Evolutionary conservation across 2,113 vertebrate species (phyloP), one percentile per base, ranked within the genome.

Genomic region (Oenanthe melanoleuca): DNA sequence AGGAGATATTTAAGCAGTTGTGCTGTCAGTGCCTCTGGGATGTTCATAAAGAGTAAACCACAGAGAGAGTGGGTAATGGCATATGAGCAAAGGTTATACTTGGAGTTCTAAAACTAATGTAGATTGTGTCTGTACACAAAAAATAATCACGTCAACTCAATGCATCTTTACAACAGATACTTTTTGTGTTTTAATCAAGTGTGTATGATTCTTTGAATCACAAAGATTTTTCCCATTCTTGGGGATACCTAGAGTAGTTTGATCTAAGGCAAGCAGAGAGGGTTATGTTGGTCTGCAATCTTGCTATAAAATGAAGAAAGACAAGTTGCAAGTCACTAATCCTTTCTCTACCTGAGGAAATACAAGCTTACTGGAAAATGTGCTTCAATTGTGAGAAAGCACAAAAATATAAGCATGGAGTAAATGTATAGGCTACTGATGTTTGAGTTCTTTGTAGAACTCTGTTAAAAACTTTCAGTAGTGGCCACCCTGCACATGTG

Each of bases 401-500:
- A 45, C 37, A 80, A 75, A 88, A 56, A 57, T 31, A 45, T 6
- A 65, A 61, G 5, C 14, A n/a, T 34, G 9, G n/a, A 83, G 61
- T 24, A 80, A 53, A 63, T 9, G 3, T 40, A 14, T 25, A 56
- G 1, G 3, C 64, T 64, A 56, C 14, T 31, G 37, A 29, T 55
- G 40, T 29, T 45, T 25, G 34, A n/a, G 8, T 34, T 88, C 37
- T 63, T 50, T 47, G 57, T 37, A 73, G 50, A 60, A 9, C 31
- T 88, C 40, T 53, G 9, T 83, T 65, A 53, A 61, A 7, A 61
- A 14, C 11, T 65, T 85, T 45, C 28, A 33, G 1, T 5, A 73
- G 74, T 44, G 34, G 26, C 3, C 34, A 52, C 1, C 0, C 8
- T 50, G 31, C 56, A 22, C 9, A 25, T 5, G 2, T 55, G 18